These are phyloP conservation scores for Ormyrus nitidulus DNA, from an alignment of 2,888 invertebrate species.

Conservation along the genomic window DNA sequence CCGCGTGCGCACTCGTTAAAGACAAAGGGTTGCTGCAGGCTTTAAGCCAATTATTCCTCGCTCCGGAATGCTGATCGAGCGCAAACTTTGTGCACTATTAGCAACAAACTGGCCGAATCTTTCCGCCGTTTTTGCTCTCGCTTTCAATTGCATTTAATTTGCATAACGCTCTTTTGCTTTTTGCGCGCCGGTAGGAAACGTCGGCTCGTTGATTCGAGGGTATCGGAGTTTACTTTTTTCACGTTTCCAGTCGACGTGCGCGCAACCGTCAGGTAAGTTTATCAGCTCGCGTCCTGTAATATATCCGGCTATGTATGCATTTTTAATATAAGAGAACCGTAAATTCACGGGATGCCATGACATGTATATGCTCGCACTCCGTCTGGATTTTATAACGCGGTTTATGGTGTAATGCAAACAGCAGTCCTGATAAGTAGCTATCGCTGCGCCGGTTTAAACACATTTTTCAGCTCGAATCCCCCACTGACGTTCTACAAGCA, in stretches of 20 bases:
- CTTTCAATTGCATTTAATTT: too few species aligned
- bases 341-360: conserved; percentile 70
- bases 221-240: conserved; percentile 54
- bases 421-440: conserved; percentile 73
- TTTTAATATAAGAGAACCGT: conserved; percentile 69
- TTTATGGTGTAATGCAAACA: conserved; percentile 73
- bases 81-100: not conserved
- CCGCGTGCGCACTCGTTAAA: conserved; percentile 64
- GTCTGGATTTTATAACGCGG: conserved; percentile 72
- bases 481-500: conserved; percentile 62
- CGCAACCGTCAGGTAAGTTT: conserved; percentile 56
- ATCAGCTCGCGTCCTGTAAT: conserved; percentile 45
- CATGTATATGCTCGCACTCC: conserved; percentile 60
- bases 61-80: conserved; percentile 36
- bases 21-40: conserved; percentile 69
- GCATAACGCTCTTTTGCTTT: conserved; percentile 38
- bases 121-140: not conserved
- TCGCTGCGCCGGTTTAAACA: conserved; percentile 71
- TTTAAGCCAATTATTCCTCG: conserved; percentile 56
- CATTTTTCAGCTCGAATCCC: conserved; percentile 67
- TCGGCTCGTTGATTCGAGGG: conserved; percentile 40
- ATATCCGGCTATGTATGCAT: conserved; percentile 63
- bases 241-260: conserved; percentile 55
- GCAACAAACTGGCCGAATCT: not conserved
- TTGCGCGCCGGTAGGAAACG: conserved; percentile 49